A percentile compares a stretch with the other conserved stretches of the same genome.
Evolutionary conservation across 23 tunicate species (phyloP).

Genomic region (Halocynthia aurantium): DNA sequence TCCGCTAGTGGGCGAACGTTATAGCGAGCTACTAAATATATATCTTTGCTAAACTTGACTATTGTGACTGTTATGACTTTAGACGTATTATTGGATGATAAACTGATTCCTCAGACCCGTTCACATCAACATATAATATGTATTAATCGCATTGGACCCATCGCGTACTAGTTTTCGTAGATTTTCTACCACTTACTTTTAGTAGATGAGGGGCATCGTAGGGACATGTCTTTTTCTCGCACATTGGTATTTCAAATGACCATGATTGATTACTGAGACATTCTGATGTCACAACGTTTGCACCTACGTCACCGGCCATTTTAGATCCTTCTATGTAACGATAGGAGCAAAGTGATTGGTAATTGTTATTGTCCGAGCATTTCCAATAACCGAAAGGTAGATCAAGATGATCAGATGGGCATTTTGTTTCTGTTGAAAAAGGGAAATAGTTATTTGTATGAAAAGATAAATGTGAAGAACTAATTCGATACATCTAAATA

Average conservation of each 20-base stretch:
- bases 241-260: conserved; percentile 44
- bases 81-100: no score
- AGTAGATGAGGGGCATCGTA: conserved; percentile 15
- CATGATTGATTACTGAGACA: conserved; percentile 40
- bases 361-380: conserved; percentile 51
- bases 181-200: conserved; percentile 24
- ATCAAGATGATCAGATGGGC: conserved; percentile 38
- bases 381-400: conserved; percentile 31
- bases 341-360: conserved; percentile 49
- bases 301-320: conserved; percentile 18
- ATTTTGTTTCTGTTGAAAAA: conserved; percentile 33
- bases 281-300: conserved; percentile 21
- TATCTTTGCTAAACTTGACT: no score
- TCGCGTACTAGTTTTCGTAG: no score
- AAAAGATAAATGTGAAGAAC: no score
- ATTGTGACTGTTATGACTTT: no score
- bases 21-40: no score
- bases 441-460: no score
- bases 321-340: conserved; percentile 38
- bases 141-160: no score
- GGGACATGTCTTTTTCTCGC: conserved; percentile 69
- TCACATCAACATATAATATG: no score
- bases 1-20: no score
- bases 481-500: no score
- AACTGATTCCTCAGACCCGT: no score